phyloP scores from a whole-genome alignment of 2,113 vertebrate species.

The Mormyrus lacerda region DNA sequence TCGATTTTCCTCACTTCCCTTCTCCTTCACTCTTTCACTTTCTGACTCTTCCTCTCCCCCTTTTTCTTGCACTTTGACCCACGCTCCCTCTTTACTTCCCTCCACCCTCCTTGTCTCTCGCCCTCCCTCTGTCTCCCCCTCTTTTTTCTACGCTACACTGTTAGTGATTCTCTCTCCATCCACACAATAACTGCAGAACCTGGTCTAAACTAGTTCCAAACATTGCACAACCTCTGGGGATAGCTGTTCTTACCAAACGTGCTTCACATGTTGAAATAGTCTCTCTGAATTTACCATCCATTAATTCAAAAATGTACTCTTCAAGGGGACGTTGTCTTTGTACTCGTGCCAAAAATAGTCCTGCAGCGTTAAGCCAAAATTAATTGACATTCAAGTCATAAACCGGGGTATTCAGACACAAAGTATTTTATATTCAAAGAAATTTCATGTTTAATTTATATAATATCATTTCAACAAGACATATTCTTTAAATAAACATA shows the following conservation, averaged over 20 bases:
- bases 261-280: background rate
- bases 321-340: background rate
- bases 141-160: background rate
- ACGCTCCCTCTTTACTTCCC: background rate
- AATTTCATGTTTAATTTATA: background rate
- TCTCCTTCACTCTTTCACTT: background rate
- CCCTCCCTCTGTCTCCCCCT: background rate
- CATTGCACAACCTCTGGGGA: background rate
- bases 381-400: slow-evolving; percentile 4
- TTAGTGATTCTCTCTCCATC: background rate
- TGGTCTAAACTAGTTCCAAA: slow-evolving; percentile 2
- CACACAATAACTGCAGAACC: background rate
- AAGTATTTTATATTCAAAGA: background rate
- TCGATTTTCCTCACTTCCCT: background rate
- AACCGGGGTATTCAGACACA: background rate
- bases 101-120: background rate
- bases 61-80: background rate
- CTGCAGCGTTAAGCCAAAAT: background rate
- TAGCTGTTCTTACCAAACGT: slow-evolving; percentile 6
- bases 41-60: background rate
- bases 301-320: background rate
- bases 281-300: background rate
- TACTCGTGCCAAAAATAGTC: background rate
- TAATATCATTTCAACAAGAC: background rate
- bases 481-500: background rate